Evolutionary conservation across 2,888 invertebrate species (phyloP), one percentile per base, ranked within the genome.

Genomic region (Ecdyonurus torrentis): DNA sequence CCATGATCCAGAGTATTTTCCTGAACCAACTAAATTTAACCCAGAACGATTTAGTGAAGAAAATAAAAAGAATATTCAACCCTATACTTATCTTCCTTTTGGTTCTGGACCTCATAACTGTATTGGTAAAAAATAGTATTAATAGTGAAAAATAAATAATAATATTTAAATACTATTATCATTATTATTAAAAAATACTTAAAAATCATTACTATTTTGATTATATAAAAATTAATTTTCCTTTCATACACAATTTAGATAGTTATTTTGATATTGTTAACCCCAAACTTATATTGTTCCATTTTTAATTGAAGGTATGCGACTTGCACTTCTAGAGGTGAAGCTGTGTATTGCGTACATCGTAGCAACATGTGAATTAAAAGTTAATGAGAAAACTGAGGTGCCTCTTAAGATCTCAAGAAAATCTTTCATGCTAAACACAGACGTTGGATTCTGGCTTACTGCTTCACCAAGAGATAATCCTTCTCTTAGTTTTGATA

Each of bases 51-150:
- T 83, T 66, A 80, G 74, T 1, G 78, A 80, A 0, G 78, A 81
- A 66, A 82, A 82, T 68, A 81, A 79, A 66, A 71, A 73, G 1
- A 74, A 75, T 18, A 76, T 78, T 20, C 67, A 73, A 18, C 75
- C 76, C 0, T 76, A 75, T 58, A 71, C 77, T 0, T 81, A 78
- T 65, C 66, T 78, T 66, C 81, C 82, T 0, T 83, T 83, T 63
- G 83, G 82, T 1, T 52, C 75, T 0, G 85, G 85, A 1, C 83
- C 80, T 1, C 76, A 84, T 63, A 81, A 78, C 69, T 85, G 85
- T 67, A 81, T 85, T 62, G 85, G 83, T 76, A 68, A 70, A 50
- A 50, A 50, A n/a, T n/a, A n/a, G n/a, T n/a, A n/a, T n/a, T n/a
- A n/a, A n/a, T n/a, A n/a, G n/a, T n/a, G n/a, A n/a, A n/a, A n/a